These are phyloP conservation scores for Papilio elwesi DNA, from an alignment of 2,888 invertebrate genomes.

Conservation along the genomic window DNA sequence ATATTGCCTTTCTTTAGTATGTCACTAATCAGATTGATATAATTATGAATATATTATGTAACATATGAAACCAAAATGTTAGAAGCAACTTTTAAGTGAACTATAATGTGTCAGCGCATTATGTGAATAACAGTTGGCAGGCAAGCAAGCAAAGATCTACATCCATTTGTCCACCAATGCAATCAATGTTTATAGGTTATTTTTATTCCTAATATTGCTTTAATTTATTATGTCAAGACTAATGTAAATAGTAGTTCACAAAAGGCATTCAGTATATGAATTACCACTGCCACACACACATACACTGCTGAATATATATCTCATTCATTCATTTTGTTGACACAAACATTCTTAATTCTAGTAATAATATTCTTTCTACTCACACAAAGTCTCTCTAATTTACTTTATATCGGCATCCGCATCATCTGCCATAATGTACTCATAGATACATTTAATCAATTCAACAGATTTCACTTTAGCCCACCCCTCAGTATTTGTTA, in stretches of 20 bases:
- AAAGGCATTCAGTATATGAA: conserved; percentile 5
- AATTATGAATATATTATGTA: no score
- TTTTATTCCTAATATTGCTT: conserved; percentile 17
- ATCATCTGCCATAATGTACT: conserved; percentile 74
- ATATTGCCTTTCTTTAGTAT: no score
- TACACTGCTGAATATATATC: conserved; percentile 3
- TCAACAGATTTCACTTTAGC: conserved; percentile 71
- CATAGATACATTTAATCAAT: conserved; percentile 74
- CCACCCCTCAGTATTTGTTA: conserved; percentile 77
- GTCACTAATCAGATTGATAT: no score
- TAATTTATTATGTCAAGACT: neutral
- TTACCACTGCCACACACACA: neutral
- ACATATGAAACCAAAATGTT: no score
- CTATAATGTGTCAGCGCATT: neutral
- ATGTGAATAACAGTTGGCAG: neutral
- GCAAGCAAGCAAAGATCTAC: neutral
- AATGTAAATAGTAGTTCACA: neutral
- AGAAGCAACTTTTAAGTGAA: no score
- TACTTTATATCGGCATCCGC: conserved; percentile 59
- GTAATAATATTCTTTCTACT: neutral
- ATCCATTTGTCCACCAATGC: neutral
- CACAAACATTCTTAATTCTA: neutral
- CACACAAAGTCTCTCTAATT: neutral
- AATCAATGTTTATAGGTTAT: neutral
- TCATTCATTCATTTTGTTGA: neutral